Conservation (phyloP, 2,888 invertebrate species). For the Drosophila ezoana region DNA sequence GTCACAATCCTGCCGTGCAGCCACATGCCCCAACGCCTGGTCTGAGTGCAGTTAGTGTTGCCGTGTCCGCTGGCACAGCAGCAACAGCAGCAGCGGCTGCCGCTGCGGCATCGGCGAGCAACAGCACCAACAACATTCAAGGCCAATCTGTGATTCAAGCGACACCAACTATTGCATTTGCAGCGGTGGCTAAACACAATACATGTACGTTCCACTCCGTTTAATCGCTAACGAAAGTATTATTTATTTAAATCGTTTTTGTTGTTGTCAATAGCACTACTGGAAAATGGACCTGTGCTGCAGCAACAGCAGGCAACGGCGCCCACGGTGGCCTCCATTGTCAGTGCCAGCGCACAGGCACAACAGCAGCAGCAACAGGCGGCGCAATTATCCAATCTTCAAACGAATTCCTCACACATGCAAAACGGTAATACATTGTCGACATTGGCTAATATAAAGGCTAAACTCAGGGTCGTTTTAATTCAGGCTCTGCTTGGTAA, state of each 20-base stretch:
- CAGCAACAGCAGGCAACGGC: conserved; percentile 68
- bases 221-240: not conserved
- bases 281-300: conserved; percentile 84
- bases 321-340: conserved; percentile 81
- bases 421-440: conserved; percentile 77
- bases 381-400: conserved; percentile 83
- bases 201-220: conserved; percentile 82
- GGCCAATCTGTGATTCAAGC: conserved; percentile 85
- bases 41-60: conserved; percentile 66
- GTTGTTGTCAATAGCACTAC: conserved; percentile 78
- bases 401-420: conserved; percentile 84
- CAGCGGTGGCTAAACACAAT: conserved; percentile 87
- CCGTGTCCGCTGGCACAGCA: conserved; percentile 46
- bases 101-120: conserved; percentile 44
- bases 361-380: conserved; percentile 63
- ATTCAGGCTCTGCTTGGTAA: no score
- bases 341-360: conserved; percentile 73
- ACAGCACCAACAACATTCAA: conserved; percentile 80
- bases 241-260: not conserved
- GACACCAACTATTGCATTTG: conserved; percentile 86
- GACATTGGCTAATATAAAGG: not conserved
- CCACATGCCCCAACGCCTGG: conserved; percentile 84
- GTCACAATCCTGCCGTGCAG: conserved; percentile 80
- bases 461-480: not conserved
- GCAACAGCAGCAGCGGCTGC: conserved; percentile 53